Evolutionary conservation across 2,797 vertebrate genomes (phyloP), one percentile per base, ranked within the genome.

Genomic region (Bradypodion ventrale): DNA sequence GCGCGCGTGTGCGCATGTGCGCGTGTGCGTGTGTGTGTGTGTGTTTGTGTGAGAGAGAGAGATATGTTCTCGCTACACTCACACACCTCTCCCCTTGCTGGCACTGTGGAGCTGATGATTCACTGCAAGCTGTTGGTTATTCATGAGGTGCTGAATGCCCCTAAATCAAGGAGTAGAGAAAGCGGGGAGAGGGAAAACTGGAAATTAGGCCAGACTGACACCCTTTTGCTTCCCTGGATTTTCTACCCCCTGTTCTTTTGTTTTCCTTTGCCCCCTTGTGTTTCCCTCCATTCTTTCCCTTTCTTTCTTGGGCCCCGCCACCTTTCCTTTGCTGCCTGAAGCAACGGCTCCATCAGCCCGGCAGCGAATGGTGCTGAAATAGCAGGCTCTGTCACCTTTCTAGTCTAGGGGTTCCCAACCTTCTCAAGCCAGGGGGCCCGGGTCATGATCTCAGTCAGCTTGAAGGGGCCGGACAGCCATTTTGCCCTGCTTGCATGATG

Each of bases 81-180:
- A 27, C 44, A 40, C 32, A 29, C 19, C 49, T 49, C 56, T 72
- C 21, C 25, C 59, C 13, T 81, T 12, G 25, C 44, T 60, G 37
- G 27, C 32, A 32, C 35, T 13, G 3, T 16, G 7, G 13, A 68
- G 46, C 23, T 1, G 75, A 62, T 85, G 78, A 76, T 74, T 73
- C 63, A 56, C 19, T 19, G 13, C 7, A 65, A 69, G 78, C 40
- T 69, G 73, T 40, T 85, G 78, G 4, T 69, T 85, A 76, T 76
- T 81, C 73, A 70, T 69, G 42, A 81, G 37, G 40, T 66, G 23
- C 73, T 40, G 46, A 69, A 59, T 80, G 46, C 72, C 83, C 77
- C 77, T 40, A 63, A 68, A 68, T 21, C 32, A 13, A 3, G 65
- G 52, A 32, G 19, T 9, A 15, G 27, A n/a, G n/a, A n/a, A n/a